phyloP scores from a whole-genome alignment of 2,797 vertebrate genomes.

The Falco cherrug region DNA sequence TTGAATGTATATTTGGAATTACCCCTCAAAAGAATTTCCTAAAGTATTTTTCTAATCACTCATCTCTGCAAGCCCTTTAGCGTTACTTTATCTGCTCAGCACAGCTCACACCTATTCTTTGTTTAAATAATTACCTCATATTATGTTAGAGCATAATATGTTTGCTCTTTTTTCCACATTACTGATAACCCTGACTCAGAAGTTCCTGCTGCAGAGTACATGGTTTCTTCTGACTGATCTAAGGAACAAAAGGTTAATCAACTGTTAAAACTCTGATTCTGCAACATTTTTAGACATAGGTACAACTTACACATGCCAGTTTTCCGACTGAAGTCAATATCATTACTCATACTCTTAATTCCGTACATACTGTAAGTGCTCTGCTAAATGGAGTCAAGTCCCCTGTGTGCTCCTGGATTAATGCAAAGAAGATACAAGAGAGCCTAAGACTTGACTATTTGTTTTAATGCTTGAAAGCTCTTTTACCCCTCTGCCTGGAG shows the following conservation, averaged over 20 bases:
- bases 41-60: not conserved
- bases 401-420: not conserved
- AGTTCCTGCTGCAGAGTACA: not conserved
- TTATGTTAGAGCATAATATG: not conserved
- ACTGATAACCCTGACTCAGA: not conserved
- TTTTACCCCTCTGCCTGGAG: not conserved
- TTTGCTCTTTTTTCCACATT: not conserved
- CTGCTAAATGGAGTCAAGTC: slow-evolving; percentile 1
- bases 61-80: not conserved
- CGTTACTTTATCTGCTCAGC: not conserved
- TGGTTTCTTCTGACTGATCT: not conserved
- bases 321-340: not conserved
- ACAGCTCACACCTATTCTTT: not conserved
- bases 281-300: not conserved
- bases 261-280: not conserved
- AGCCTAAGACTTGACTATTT: not conserved
- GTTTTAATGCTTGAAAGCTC: not conserved
- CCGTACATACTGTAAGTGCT: not conserved
- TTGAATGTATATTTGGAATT: not conserved
- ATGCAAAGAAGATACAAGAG: not conserved
- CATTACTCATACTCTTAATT: not conserved
- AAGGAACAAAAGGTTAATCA: not conserved
- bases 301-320: not conserved
- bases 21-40: not conserved
- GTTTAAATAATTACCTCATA: not conserved